Evolutionary conservation across 2,797 vertebrate genomes (phyloP), one percentile per base, ranked within the genome.

Genomic region (Sebastes hopkinsi): DNA sequence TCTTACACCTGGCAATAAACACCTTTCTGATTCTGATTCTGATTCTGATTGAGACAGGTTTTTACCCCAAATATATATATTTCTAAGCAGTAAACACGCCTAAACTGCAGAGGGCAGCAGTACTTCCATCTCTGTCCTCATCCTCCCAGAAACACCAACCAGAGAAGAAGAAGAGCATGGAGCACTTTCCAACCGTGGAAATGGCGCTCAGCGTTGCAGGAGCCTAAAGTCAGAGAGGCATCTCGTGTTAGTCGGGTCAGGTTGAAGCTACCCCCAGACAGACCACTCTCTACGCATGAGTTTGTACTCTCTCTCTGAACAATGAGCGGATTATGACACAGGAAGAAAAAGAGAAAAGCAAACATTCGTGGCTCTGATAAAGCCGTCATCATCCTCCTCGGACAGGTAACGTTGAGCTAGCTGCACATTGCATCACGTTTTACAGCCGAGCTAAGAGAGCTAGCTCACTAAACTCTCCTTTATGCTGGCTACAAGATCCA

Each of bases 361-460:
- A 81, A 75, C 74, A 60, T 70, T 27, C 34, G 88, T 82, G 85
- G 86, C 86, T 89, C 23, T n/a, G 72, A 56, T 73, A 80, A 80
- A 91, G 88, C 82, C 79, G 78, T 74, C 70, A 80, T 36, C 84
- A 75, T 29, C 27, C 70, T 84, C 80, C 32, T 6, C 75, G 61
- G 73, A 73, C 88, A 92, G 93, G 92, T 95, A 71, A 83, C 80
- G 77, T 32, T 62, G 46, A 65, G 50, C 79, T 86, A 85, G 84
- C 85, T 75, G 80, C 87, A 74, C 85, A 77, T 86, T 86, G 90
- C 91, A 89, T 92, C 92, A 92, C 90, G 87, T 91, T 93, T 91
- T 86, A 61, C 76, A 85, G 67, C 76, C 16, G 32, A 54, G 67
- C 72, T 69, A 42, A 16, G 6, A 16, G 13, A 6, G 50, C 36